Evolutionary conservation across 2,888 invertebrate species (phyloP).

Genomic region (Polyommatus icarus): DNA sequence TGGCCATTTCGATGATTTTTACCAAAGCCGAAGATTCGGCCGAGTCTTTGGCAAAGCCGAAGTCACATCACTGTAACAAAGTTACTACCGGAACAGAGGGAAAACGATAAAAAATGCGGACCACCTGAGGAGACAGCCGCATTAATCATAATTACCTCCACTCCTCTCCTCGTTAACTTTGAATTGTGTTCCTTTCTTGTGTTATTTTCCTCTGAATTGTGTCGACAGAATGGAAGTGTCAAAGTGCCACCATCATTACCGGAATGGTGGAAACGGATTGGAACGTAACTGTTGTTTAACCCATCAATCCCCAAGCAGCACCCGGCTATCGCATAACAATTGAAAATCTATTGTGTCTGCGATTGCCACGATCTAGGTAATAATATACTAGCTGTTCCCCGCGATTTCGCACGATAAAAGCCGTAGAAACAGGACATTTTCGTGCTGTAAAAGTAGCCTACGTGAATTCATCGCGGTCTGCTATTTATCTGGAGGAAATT

Average conservation of each 20-base stretch:
- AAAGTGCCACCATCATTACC: conserved; percentile 1
- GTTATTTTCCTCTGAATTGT: not conserved
- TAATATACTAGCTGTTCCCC: not conserved
- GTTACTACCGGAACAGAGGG: not conserved
- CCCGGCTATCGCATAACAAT: too few relatives aligned
- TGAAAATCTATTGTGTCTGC: too few relatives aligned
- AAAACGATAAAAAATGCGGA: conserved; percentile 22
- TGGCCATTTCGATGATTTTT: not conserved
- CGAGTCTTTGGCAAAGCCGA: not conserved
- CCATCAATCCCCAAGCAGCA: too few relatives aligned
- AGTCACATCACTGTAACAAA: not conserved
- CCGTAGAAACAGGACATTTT: not conserved
- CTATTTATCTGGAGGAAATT: too few relatives aligned
- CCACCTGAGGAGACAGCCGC: not conserved
- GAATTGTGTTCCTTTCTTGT: conserved; percentile 14
- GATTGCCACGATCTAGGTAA: too few relatives aligned
- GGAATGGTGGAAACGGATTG: not conserved
- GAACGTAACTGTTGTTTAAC: not conserved
- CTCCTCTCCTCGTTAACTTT: conserved; percentile 9
- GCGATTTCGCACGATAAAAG: not conserved
- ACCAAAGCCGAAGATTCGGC: not conserved
- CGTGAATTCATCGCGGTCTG: too few relatives aligned
- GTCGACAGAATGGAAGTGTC: not conserved
- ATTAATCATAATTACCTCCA: conserved; percentile 28
- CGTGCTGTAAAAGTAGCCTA: not conserved